Evolutionary conservation across 2,113 vertebrate genomes (phyloP).

Genomic region (Donacobius atricapilla): DNA sequence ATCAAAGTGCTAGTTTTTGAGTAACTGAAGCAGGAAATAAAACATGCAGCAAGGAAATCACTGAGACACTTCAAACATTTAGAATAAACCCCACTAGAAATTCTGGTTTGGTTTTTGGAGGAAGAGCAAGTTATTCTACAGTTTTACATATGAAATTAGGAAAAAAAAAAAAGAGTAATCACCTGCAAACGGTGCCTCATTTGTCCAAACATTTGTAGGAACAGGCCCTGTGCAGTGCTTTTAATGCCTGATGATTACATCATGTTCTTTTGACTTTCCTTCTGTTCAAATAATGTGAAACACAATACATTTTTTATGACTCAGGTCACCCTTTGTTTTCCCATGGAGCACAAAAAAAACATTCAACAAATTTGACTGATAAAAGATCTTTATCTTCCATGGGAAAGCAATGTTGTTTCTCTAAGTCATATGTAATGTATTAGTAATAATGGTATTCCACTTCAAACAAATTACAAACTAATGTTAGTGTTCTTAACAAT

Average conservation of each 20-base stretch:
- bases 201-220: neutral
- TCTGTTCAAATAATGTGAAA: conserved; percentile 30
- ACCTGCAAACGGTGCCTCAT: neutral
- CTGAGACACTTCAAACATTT: neutral
- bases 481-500: conserved; percentile 65
- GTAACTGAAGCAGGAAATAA: neutral
- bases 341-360: neutral
- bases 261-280: conserved; percentile 52
- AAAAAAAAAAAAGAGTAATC: neutral
- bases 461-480: conserved; percentile 74
- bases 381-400: conserved; percentile 64
- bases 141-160: neutral
- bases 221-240: neutral
- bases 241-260: neutral
- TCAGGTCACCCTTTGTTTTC: conserved; percentile 66
- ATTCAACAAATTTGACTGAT: conserved; percentile 50
- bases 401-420: conserved; percentile 59
- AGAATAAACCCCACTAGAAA: neutral
- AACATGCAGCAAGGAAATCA: neutral
- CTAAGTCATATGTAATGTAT: conserved; percentile 53
- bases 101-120: neutral
- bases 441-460: conserved; percentile 68
- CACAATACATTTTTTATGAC: conserved; percentile 57
- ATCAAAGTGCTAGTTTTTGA: neutral
- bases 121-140: neutral